Percentiles rank a stretch among this genome's conserved stretches.
Evolutionary conservation across 2,888 invertebrate genomes (phyloP).

Genomic region (Dichetophora obliterata): DNA sequence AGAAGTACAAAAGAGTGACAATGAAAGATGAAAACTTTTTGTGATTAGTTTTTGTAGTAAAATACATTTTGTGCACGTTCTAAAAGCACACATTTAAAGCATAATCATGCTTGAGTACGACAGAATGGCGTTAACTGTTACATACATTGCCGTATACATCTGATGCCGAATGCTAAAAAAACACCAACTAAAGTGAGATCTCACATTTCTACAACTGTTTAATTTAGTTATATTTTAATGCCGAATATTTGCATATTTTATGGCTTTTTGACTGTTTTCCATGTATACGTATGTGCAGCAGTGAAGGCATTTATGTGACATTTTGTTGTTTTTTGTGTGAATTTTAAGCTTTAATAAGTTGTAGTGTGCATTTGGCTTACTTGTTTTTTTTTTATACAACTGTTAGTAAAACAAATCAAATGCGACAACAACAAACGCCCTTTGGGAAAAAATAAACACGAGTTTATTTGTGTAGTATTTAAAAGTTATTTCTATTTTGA

Average conservation of each 20-base stretch:
- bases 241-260: background rate
- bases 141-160: background rate
- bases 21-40: background rate
- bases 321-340: background rate
- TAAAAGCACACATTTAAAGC: background rate
- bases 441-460: no score
- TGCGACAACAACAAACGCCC: no score
- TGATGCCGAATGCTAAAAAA: background rate
- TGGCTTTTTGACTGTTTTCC: background rate
- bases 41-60: background rate
- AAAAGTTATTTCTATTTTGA: no score
- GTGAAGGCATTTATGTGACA: no score
- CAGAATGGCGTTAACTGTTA: background rate
- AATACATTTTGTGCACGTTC: background rate
- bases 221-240: background rate
- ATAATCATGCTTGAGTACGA: background rate
- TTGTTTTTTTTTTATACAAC: background rate
- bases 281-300: background rate
- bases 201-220: background rate
- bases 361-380: no score
- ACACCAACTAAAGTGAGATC: background rate
- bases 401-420: no score
- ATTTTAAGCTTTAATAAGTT: background rate
- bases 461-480: no score
- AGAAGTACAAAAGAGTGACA: no score